Base-by-base conservation (phyloP, 1,140 invertebrate genomes). In the Aphelinus atriplicis region DNA sequence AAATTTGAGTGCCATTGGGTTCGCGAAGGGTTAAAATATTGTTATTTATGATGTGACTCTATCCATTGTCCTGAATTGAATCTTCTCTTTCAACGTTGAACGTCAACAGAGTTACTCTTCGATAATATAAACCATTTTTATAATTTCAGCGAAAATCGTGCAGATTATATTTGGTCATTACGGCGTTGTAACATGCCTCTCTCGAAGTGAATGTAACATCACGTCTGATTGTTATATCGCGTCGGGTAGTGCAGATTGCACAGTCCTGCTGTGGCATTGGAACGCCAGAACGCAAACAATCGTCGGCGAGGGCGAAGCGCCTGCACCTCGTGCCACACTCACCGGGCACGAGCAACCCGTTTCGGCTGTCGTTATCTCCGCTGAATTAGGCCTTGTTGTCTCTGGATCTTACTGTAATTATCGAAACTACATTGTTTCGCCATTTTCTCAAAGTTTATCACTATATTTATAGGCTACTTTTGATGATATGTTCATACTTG, bases 91-190 rank as follows among this genome's bases (percentile, higher is more conserved):
- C 26, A 26, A 26, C 26, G 26, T 26, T 26, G 26, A 26, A 26
- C 26, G 26, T 26, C 26, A 26, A 26, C 26, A 26, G 26, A 26
- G 26, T 26, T 26, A 26, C 26, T 26, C 26, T 26, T 26, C 26
- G 26, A 26, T 26, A 26, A 26, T 26, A 26, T 26, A 26, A 26
- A 26, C 26, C 26, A 26, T 26, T 26, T 26, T 74, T 55, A 58
- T 64, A 65, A 45, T 77, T 83, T 90, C 88, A 96, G 98, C 96
- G 4, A 98, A 98, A 91, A 97, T 99, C 82, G 93, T 96, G 7
- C 98, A 99, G 88, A 98, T 99, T 78, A 93, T 99, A 42, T 99
- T 98, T 88, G 98, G 98, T 1, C 98, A 99, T 87, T 99, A 98
- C 88, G 98, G 97, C 75, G 95, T 99, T 10, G 98, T 99, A 61